Evolutionary conservation across 2,888 invertebrate species (phyloP), one percentile per base, ranked within the genome.

Genomic region (Synanthedon myopaeformis): DNA sequence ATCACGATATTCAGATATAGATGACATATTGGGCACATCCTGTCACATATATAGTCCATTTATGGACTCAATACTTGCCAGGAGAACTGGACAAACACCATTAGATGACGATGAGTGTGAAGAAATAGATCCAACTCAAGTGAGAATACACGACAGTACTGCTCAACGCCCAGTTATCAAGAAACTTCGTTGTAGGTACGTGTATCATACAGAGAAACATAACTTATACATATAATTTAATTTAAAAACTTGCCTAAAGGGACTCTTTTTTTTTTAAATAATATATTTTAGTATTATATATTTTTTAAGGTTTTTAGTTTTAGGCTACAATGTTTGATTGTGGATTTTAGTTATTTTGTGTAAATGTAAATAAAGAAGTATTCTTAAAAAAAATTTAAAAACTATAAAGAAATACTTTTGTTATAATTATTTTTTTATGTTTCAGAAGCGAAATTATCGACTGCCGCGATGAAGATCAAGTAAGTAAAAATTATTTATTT

Each of bases 1-100:
- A 61, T 95, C 96, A 11, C 90, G 92, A 55, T 94, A 94, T 76
- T 93, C 92, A 49, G 94, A 96, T 77, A 96, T 97, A 63, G 96
- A 96, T 72, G 97, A 97, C 70, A 91, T 97, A 71, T 88, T 97
- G 57, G 96, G 96, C 51, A 85, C 82, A 52, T 82, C 83, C 42
- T 83, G 86, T 23, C 86, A 87, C 57, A 79, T 92, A 57, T 89
- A 92, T 64, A 92, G 92, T 72, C 92, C 92, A 11, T 88, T 92
- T 58, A 90, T 91, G 87, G 89, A 90, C 65, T 87, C 89, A 41
- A 84, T 89, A 60, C 76, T 90, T 48, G 82, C 86, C 11, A 71
- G 74, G 53, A 76, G 82, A 59, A 80, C 82, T 41, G 81, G 82
- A 14, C 79, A 82, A 59, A 70, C 79, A 55, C 67, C 73, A 35